Base-by-base conservation (phyloP, 2,113 vertebrate species). In the Morphnarchus princeps region DNA sequence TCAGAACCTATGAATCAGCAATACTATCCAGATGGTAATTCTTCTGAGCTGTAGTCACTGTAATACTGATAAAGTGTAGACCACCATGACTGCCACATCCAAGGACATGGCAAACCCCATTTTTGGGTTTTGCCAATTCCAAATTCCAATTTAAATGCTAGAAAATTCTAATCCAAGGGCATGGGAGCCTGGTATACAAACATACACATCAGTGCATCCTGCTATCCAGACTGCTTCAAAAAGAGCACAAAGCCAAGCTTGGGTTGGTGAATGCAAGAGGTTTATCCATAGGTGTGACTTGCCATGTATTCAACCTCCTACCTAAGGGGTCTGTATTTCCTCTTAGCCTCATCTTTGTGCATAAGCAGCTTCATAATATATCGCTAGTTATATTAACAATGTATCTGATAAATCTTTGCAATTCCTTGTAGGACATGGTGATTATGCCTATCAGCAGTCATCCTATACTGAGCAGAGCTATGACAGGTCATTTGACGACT, bases 21-120 rank as follows among this genome's bases (percentile, higher is more conserved):
- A 95, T 99, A 99, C 98, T 99, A 99, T 86, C 98, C 99, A 10
- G 99, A 99, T 87, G 99, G 99, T 99, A 99, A 99, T 92, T 93
- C 45, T 86, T 57, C 42, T 52, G 49, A 87, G 69, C 70, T 71
- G 66, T 36, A 28, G 45, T 71, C 87, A 7, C 73, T 5, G 16
- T 16, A 28, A 31, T 3, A 11, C 49, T 45, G 58, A 9, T 34
- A 6, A 28, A 40, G 31, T 4, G 17, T 19, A 88, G 78, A 70
- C 31, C 74, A 34, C 59, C 59, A 31, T 12, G 1, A 19, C 80
- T n/a, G 86, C 59, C 69, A 43, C 49, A 3, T 87, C 21, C 69
- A 62, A 80, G 87, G 66, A 50, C 26, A 2, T 15, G 62, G 62
- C 87, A 83, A 92, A 85, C 45, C 61, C 49, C 49, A 50, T 50